Percentiles rank a stretch among this genome's conserved stretches.
These are phyloP conservation scores for Sycobia sp. DNA, from an alignment of 1,140 invertebrate genomes.

Conservation along the genomic window DNA sequence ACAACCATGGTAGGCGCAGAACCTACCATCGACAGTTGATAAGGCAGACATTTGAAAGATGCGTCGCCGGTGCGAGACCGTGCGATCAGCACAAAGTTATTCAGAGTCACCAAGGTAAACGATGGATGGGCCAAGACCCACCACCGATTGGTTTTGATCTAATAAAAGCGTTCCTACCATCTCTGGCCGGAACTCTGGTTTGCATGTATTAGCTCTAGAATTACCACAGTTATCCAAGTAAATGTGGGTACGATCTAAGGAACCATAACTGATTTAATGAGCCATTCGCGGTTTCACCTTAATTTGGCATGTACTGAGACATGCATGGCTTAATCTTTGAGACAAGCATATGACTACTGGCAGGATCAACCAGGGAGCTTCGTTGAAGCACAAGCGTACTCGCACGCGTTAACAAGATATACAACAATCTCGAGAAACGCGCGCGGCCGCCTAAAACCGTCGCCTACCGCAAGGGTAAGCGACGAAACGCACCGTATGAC, in stretches of 20 bases:
- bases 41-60: conserved; percentile 88
- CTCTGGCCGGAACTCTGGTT: conserved; percentile 68
- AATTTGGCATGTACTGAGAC: conserved; percentile 74
- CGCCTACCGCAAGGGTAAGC: too few relatives aligned
- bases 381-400: too few relatives aligned
- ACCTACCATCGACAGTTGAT: conserved; percentile 76
- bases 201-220: conserved; percentile 86
- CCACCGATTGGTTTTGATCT: conserved; percentile 70
- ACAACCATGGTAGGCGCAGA: conserved; percentile 73
- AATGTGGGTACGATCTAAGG: conserved; percentile 59
- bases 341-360: conserved; percentile 79
- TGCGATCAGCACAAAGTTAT: conserved; percentile 63
- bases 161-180: conserved; percentile 76
- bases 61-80: conserved; percentile 73
- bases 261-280: conserved; percentile 77
- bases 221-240: conserved; percentile 86
- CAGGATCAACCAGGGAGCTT: conserved; percentile 69
- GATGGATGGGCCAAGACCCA: too few relatives aligned
- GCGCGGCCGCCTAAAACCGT: too few relatives aligned
- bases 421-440: too few relatives aligned
- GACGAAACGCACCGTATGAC: too few relatives aligned
- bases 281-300: conserved; percentile 79
- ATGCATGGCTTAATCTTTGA: conserved; percentile 83
- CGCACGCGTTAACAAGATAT: too few relatives aligned
- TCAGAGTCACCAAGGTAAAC: conserved; percentile 63